Base-by-base conservation (phyloP, 2,113 vertebrate species). In the Chaetops frenatus region DNA sequence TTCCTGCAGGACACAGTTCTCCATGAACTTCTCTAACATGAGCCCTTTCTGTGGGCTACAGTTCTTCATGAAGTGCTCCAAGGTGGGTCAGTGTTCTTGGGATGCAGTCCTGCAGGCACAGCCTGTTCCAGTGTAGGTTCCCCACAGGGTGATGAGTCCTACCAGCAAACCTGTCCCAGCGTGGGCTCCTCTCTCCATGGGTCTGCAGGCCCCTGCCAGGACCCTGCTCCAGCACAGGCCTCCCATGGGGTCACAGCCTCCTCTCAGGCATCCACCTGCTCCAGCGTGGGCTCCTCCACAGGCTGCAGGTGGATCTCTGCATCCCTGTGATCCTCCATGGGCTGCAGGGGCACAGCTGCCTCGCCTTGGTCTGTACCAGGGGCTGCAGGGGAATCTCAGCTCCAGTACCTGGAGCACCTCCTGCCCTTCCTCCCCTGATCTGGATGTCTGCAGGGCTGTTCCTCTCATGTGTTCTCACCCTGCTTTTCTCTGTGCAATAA, bases 401-500 rank as follows among this genome's bases (percentile, higher is more conserved):
- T 35, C 14, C 17, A 24, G 54, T 0, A 4, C 21, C 13, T 31
- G 40, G 3, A 67, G 29, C 20, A 40, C 2, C 17, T 45, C 36
- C 45, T 44, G 14, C 8, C n/a, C 29, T 6, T 53, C 27, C 47
- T 82, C 5, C 38, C 7, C 47, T n/a, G 13, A 31, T 24, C 9
- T 40, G 7, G 17, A 47, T 54, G 29, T 40, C 29, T 23, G 70
- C 29, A 42, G 21, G 23, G 38, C 18, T 61, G 8, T 47, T 69
- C 31, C 36, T 58, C 31, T 42, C 61, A 7, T 20, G 4, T 45
- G 8, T 25, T 74, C 54, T 61, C n/a, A 47, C 24, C 15, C 6
- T 0, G 0, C 20, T 58, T 16, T 74, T 60, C 54, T 66, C n/a
- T 47, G 25, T 7, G 1, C 21, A 35, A 6, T 20, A n/a, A 35